A percentile compares a stretch with the other conserved stretches of the same genome.
Evolutionary conservation across 1,140 invertebrate genomes (phyloP).

Genomic region (Lasioglossum baleicum): DNA sequence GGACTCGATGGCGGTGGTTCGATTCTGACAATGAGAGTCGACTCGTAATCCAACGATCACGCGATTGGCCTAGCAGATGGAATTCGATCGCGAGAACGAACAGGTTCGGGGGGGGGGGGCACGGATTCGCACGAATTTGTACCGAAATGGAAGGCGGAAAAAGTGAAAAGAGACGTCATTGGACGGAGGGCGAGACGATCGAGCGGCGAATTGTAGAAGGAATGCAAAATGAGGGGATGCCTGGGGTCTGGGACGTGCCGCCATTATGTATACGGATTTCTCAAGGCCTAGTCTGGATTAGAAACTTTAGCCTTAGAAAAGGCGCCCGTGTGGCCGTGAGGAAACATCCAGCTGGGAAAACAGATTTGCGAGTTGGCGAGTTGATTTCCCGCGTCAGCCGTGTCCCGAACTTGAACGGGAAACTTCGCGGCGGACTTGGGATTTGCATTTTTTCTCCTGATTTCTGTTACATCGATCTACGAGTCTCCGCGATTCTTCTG

Average conservation of each 20-base stretch:
- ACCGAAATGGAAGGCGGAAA: background rate
- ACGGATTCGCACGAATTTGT: slow-evolving; percentile 36
- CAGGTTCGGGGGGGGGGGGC: background rate
- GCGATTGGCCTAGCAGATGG: slow-evolving; percentile 39
- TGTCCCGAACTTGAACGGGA: background rate
- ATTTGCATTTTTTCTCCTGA: background rate
- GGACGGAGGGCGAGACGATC: slow-evolving; percentile 8
- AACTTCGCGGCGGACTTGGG: background rate
- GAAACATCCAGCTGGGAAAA: slow-evolving; percentile 38
- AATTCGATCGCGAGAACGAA: slow-evolving; percentile 49
- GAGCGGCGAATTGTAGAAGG: slow-evolving; percentile 54
- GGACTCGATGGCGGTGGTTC: slow-evolving; percentile 15
- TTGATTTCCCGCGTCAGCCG: slow-evolving; percentile 19
- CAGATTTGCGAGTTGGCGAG: slow-evolving; percentile 27
- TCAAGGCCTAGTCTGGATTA: slow-evolving; percentile 53
- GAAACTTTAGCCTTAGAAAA: slow-evolving; percentile 53
- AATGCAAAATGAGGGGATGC: slow-evolving; percentile 58
- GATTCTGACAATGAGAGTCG: slow-evolving; percentile 17
- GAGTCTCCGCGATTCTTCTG: too few relatives aligned
- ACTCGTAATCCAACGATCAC: slow-evolving; percentile 43
- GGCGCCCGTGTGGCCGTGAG: slow-evolving; percentile 27
- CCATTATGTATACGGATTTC: slow-evolving; percentile 62
- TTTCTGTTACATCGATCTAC: too few relatives aligned
- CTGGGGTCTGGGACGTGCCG: slow-evolving; percentile 40
- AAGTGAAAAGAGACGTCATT: background rate